Base-by-base conservation (phyloP, 53 echinoderm and acorn worm genomes). In the Apostichopus leukothele region DNA sequence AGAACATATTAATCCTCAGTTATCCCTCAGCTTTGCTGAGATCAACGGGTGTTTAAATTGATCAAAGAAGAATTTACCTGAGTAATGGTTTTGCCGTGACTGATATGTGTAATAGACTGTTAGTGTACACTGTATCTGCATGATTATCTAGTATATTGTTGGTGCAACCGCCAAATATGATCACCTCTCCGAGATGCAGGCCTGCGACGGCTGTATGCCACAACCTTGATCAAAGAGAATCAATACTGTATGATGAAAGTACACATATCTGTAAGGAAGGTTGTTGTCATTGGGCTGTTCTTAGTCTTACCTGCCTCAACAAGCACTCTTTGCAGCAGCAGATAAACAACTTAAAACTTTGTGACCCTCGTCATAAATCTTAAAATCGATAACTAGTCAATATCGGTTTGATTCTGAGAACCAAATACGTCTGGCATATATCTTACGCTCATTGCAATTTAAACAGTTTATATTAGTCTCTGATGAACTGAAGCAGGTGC, bases 101-200 rank as follows among this genome's bases (percentile, higher is more conserved):
- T 39, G 21, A 18, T 22, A 84, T 84, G 53, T 84, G 84, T 39
- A 63, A 59, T 12, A 84, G 54, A 25, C 13, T 50, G 67, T 84
- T 84, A n/a, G 84, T 84, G 13, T 84, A 63, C 12, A n/a, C 21
- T 14, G 60, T 22, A 10, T n/a, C 27, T 23, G 9, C 9, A 13
- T n/a, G 13, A 11, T 8, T n/a, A 6, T 16, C 39, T 5, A 84
- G 84, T 60, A 84, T 84, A 59, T 84, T 84, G 50, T 84, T 84
- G 63, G 63, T 84, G 25, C 84, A 60, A 52, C 84, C 84, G 5
- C 84, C 84, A 84, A 84, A 84, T 1, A 84, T 21, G 67, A 84
- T 51, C 3, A 84, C 84, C 27, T 84, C 84, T 39, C 84, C 84
- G 8, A 84, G 84, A 84, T 84, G 84, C 4, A 23, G 14, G 13